These are phyloP conservation scores for Cyrtorhinus lividipennis DNA, from an alignment of 1,140 invertebrate species.

Conservation along the genomic window DNA sequence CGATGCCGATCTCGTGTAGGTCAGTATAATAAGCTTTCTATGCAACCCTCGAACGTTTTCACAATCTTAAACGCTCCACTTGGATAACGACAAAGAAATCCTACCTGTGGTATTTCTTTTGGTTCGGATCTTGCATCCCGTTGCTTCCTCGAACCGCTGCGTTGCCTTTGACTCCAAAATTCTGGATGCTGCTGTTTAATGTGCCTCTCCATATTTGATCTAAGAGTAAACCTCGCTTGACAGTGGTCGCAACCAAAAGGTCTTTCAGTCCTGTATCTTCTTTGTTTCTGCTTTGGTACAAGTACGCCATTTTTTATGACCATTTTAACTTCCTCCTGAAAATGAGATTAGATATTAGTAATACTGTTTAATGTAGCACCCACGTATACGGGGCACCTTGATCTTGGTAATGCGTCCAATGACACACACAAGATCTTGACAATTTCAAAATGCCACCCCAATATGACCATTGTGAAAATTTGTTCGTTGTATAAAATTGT, in stretches of 20 bases:
- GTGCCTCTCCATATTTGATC: conserved; percentile 78
- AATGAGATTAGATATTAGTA: background rate
- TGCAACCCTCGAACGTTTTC: no score
- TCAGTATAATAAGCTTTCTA: no score
- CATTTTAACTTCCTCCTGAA: conserved; percentile 48
- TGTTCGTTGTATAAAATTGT: no score
- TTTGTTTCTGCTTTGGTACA: conserved; percentile 80
- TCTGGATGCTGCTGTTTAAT: conserved; percentile 87
- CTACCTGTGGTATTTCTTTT: conserved; percentile 17
- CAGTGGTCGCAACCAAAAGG: conserved; percentile 81
- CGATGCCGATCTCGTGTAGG: no score
- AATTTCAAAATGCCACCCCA: no score
- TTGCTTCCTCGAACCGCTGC: conserved; percentile 14
- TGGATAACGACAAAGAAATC: background rate
- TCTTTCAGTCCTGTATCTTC: conserved; percentile 76
- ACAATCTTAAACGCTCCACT: no score
- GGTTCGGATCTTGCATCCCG: conserved; percentile 24
- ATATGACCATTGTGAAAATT: no score
- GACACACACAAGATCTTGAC: no score
- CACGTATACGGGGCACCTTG: no score
- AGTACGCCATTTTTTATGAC: conserved; percentile 76
- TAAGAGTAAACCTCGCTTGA: conserved; percentile 68
- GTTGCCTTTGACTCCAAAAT: conserved; percentile 61
- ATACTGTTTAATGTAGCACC: no score
- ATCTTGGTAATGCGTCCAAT: no score